Evolutionary conservation across 2,888 invertebrate species (phyloP).

Genomic region (Drosophila mayaguana): DNA sequence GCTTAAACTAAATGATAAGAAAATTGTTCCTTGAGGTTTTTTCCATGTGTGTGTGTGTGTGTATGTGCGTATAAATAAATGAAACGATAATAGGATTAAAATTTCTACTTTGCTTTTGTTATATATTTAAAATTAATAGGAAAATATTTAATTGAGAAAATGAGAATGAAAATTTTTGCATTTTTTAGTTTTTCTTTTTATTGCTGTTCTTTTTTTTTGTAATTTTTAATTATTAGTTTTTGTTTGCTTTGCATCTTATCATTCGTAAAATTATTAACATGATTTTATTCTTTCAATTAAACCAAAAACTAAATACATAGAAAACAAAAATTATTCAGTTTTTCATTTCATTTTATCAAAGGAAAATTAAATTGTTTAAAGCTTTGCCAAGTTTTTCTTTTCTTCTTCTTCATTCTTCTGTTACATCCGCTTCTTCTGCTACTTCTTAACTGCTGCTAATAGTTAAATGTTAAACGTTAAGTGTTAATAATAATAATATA

Average conservation of each 20-base stretch:
- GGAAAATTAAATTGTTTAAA: constrained; percentile 82
- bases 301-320: constrained; percentile 69
- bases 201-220: constrained; percentile 46
- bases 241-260: constrained; percentile 64
- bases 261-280: constrained; percentile 61
- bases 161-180: constrained; percentile 56
- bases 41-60: constrained; percentile 31
- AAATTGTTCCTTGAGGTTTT: constrained; percentile 63
- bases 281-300: constrained; percentile 46
- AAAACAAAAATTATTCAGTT: constrained; percentile 63
- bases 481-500: constrained; percentile 56
- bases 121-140: constrained; percentile 75
- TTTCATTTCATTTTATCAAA: constrained; percentile 58
- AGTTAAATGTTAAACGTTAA: constrained; percentile 71
- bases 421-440: constrained; percentile 7
- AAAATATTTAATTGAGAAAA: constrained; percentile 53
- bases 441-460: constrained; percentile 56
- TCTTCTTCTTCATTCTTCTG: constrained; percentile 28
- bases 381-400: constrained; percentile 81
- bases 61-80: constrained; percentile 70
- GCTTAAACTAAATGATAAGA: constrained; percentile 40
- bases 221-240: constrained; percentile 19
- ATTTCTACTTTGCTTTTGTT: constrained; percentile 42
- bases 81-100: constrained; percentile 72
- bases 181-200: constrained; percentile 28